phyloP scores from a whole-genome alignment of 2,797 vertebrate species.

The Poeciliopsis gracilis region DNA sequence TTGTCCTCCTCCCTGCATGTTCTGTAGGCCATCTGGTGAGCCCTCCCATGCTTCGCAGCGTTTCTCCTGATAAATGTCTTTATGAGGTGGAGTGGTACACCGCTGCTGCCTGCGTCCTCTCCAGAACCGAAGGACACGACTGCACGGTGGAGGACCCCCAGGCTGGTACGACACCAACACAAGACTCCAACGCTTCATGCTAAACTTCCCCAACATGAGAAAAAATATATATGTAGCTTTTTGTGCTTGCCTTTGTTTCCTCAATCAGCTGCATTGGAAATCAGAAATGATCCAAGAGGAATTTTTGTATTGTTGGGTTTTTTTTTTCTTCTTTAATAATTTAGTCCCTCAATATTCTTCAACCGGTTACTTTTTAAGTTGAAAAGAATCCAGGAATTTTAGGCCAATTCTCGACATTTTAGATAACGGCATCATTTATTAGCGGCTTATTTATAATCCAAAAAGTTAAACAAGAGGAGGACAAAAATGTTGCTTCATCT shows the following conservation, averaged over 20 bases:
- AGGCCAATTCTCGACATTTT: background rate
- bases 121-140: constrained; percentile 85
- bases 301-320: background rate
- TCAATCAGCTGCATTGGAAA: background rate
- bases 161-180: constrained; percentile 82
- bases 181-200: background rate
- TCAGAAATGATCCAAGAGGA: background rate
- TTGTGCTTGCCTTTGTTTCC: background rate
- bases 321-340: background rate
- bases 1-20: background rate
- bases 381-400: background rate
- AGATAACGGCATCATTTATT: background rate
- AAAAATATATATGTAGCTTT: background rate
- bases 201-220: background rate
- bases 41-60: constrained; percentile 83
- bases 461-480: background rate
- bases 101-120: constrained; percentile 90
- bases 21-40: constrained; percentile 88
- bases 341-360: background rate
- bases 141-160: constrained; percentile 91
- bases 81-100: constrained; percentile 94
- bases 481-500: too few species aligned
- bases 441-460: background rate
- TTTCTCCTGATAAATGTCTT: constrained; percentile 74
- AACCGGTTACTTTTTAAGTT: background rate